Evolutionary conservation across 2,888 invertebrate genomes (phyloP).

Genomic region (Sinhomidia bicolor): DNA sequence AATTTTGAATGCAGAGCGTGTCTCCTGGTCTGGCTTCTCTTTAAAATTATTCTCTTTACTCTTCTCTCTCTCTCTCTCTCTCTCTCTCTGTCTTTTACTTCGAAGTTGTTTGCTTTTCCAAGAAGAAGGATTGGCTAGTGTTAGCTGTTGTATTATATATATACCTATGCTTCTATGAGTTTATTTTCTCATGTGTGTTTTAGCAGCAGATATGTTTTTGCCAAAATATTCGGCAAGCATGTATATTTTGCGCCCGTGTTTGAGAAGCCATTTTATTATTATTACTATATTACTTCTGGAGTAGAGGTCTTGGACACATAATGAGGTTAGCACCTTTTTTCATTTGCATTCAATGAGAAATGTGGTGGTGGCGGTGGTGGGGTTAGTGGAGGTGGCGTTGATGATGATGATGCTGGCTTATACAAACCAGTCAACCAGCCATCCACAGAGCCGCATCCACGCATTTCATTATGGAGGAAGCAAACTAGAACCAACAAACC

Average conservation of each 20-base stretch:
- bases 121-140: constrained; percentile 1
- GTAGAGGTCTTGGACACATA: constrained; percentile 51
- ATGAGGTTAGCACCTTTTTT: constrained; percentile 62
- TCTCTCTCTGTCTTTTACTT: not conserved
- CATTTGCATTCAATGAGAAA: constrained; percentile 55
- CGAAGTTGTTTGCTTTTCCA: constrained; percentile 40
- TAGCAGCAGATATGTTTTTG: not conserved
- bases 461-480: constrained; percentile 52
- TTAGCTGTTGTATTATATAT: not conserved
- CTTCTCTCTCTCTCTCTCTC: not conserved
- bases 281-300: constrained; percentile 4
- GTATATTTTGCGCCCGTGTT: not conserved
- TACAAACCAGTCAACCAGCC: not conserved
- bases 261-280: not conserved
- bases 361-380: too few relatives aligned
- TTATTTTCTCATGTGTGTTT: not conserved
- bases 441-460: constrained; percentile 20
- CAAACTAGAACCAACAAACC: constrained; percentile 18
- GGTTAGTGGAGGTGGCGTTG: too few relatives aligned
- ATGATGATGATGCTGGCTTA: not conserved
- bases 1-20: constrained; percentile 39
- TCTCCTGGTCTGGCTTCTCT: constrained; percentile 12
- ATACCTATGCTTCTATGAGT: not conserved
- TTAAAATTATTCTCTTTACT: constrained; percentile 30
- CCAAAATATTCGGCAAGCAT: not conserved